Evolutionary conservation across 1,140 invertebrate species (phyloP).

Genomic region (Temnothorax nylanderi): DNA sequence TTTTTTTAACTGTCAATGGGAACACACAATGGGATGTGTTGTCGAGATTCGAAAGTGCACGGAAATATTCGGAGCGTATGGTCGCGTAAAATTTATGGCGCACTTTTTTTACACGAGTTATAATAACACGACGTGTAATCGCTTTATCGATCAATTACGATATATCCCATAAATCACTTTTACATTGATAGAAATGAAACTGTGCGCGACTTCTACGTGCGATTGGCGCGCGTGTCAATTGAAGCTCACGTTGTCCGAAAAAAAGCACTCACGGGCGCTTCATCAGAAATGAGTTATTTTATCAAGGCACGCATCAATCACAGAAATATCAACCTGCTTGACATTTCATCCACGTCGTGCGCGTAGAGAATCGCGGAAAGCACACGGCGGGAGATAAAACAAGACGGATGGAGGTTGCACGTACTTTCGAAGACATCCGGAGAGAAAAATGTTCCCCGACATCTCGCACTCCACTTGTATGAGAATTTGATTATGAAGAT

Average conservation of each 20-base stretch:
- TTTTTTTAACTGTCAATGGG: slow-evolving; percentile 22
- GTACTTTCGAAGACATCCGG: slow-evolving; percentile 45
- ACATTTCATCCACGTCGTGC: slow-evolving; percentile 48
- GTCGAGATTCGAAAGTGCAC: neutral
- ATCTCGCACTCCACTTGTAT: slow-evolving; percentile 45
- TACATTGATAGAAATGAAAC: neutral
- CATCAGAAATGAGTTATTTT: slow-evolving; percentile 53
- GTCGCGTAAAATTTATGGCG: slow-evolving; percentile 32
- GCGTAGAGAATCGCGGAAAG: slow-evolving; percentile 39
- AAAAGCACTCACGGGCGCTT: neutral
- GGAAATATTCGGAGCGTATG: slow-evolving; percentile 4
- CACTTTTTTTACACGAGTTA: neutral
- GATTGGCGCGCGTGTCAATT: neutral
- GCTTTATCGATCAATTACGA: slow-evolving; percentile 37
- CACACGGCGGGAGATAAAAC: slow-evolving; percentile 36
- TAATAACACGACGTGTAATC: neutral
- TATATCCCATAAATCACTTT: slow-evolving; percentile 1
- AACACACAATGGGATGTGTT: neutral
- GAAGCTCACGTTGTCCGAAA: neutral
- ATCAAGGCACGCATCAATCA: slow-evolving; percentile 49
- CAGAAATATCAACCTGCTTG: slow-evolving; percentile 42
- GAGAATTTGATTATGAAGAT: slow-evolving; percentile 62
- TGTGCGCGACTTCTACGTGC: neutral
- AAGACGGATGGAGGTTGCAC: slow-evolving; percentile 54
- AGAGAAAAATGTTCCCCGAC: slow-evolving; percentile 49